Evolutionary conservation across 2,888 invertebrate species (phyloP), one percentile per base, ranked within the genome.

Genomic region (Ornithoptera priamus): DNA sequence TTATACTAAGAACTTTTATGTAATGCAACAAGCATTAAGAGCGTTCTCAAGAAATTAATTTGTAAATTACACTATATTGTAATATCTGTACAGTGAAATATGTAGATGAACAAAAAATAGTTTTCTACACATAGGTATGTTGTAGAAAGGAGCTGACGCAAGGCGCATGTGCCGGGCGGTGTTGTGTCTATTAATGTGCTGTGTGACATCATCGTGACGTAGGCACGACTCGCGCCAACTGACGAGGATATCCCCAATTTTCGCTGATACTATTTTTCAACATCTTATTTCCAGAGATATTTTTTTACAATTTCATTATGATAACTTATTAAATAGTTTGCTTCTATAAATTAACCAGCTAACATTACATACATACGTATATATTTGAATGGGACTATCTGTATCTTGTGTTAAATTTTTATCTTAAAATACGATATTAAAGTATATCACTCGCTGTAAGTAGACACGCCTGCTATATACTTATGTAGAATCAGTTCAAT

Each of bases 201-300:
- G 81, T 81, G 85, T 91, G 92, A 92, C 90, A 89, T 92, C 92
- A 92, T 83, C 84, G 78, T 92, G 90, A 91, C 90, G 91, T 90
- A 84, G 79, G 72, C 78, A 77, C 78, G 77, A 80, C 81, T 80
- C 84, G 84, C 81, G 81, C 81, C 83, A 83, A 81, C 83, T 83
- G 84, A 85, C 85, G 89, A 92, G 91, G 90, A 89, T 90, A 90
- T 89, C 90, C 91, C 90, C 86, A 75, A 67, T 67, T 70, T 60
- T 68, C 46, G 57, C 15, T 36, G n/a, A 63, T 24, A 15, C 53
- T 60, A 56, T 64, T 59, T 63, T 69, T 68, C 22, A 36, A 59
- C 22, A 57, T 67, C 36, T 46, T 62, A 39, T 50, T 50, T 56
- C 62, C 15, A 57, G 8, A 62, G 42, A 62, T 60, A 30, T 50